A percentile compares a stretch with the other conserved stretches of the same genome.
Conservation (phyloP, 2,888 invertebrate genomes). For the Cistogaster globosa region DNA sequence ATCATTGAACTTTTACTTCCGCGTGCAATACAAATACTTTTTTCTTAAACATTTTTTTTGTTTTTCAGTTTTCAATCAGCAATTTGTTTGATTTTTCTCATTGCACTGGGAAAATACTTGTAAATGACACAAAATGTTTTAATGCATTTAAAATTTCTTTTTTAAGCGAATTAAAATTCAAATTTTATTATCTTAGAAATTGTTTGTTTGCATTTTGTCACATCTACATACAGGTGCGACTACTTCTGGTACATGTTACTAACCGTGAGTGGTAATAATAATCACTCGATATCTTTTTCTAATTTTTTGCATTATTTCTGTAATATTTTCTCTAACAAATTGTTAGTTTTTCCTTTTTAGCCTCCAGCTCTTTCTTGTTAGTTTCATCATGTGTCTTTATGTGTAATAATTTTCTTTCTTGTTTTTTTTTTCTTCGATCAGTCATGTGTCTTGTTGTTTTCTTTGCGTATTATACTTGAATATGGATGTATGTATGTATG, state of each 20-base stretch:
- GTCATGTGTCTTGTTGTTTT: constrained; percentile 5
- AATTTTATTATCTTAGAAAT: constrained; percentile 54
- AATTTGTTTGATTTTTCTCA: constrained; percentile 29
- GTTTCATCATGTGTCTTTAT: constrained; percentile 29
- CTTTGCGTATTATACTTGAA: constrained; percentile 43
- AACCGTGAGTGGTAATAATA: constrained; percentile 38
- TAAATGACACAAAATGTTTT: constrained; percentile 21
- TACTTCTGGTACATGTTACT: constrained; percentile 4
- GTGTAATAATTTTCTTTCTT: constrained; percentile 8
- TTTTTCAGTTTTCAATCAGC: constrained; percentile 35
- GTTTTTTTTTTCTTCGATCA: neutral
- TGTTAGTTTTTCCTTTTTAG: constrained; percentile 61
- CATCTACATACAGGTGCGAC: constrained; percentile 29
- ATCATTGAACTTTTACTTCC: constrained; percentile 83
- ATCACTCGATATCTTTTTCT: constrained; percentile 61
- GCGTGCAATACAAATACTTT: constrained; percentile 78
- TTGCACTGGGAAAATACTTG: constrained; percentile 33
- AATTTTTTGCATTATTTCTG: constrained; percentile 65
- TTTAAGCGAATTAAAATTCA: constrained; percentile 43
- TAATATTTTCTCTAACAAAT: constrained; percentile 58
- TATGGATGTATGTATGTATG: constrained; percentile 3
- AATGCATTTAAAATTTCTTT: constrained; percentile 16
- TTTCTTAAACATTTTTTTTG: constrained; percentile 29
- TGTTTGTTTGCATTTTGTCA: constrained; percentile 59
- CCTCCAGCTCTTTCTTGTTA: constrained; percentile 52